Conservation (phyloP, 2,797 vertebrate species). For the Gouania willdenowi region DNA sequence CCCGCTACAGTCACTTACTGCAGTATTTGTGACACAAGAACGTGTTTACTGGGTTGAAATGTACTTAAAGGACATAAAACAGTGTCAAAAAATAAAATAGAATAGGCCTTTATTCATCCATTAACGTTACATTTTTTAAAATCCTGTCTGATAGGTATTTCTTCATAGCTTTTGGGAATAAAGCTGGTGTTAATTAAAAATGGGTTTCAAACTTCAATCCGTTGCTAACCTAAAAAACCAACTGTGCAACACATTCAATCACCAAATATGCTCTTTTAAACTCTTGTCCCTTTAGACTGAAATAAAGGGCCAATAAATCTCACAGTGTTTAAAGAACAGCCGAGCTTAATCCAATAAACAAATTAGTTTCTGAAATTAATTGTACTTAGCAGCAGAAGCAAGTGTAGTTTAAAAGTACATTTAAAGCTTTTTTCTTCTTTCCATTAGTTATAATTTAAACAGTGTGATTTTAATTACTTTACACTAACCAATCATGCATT, state of each 20-base stretch:
- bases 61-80: too few species aligned
- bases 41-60: too few species aligned
- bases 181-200: constrained; percentile 45
- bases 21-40: too few species aligned
- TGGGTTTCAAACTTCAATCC: constrained; percentile 44
- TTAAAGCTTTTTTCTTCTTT: constrained; percentile 74
- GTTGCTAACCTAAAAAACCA: constrained; percentile 52
- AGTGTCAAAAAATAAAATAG: constrained; percentile 17
- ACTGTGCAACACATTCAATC: constrained; percentile 53
- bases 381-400: constrained; percentile 71
- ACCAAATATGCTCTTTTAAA: constrained; percentile 59
- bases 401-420: constrained; percentile 76
- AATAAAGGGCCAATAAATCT: constrained; percentile 66
- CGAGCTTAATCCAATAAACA: constrained; percentile 75
- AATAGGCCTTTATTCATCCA: too few species aligned
- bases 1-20: too few species aligned
- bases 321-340: constrained; percentile 61
- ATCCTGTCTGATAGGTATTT: constrained; percentile 31
- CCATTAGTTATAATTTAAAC: constrained; percentile 75
- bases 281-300: constrained; percentile 66
- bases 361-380: constrained; percentile 76
- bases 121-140: constrained; percentile 11
- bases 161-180: constrained; percentile 26
- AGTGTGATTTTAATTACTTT: constrained; percentile 79
- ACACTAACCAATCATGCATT: constrained; percentile 77